Conservation (phyloP, 1,140 invertebrate species). For the Atopsyche davidsoni region DNA sequence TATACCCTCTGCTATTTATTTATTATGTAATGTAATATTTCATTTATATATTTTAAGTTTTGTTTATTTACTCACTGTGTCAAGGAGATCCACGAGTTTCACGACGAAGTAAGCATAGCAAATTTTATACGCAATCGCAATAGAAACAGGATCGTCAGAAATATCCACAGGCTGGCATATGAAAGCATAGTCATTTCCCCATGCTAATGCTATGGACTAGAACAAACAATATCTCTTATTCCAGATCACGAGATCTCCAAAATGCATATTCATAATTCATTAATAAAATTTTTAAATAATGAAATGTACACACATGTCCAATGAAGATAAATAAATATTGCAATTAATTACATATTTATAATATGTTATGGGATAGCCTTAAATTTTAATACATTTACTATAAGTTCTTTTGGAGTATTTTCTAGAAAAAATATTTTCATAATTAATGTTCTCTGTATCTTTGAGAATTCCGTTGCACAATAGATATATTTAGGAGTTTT, state of each 20-base stretch:
- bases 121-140: constrained; percentile 56
- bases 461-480: too few relatives aligned
- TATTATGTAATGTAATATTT: too few relatives aligned
- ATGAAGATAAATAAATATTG: too few relatives aligned
- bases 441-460: too few relatives aligned
- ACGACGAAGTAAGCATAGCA: constrained; percentile 64
- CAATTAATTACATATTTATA: neutral
- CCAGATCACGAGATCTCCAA: neutral
- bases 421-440: too few relatives aligned
- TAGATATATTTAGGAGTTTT: too few relatives aligned
- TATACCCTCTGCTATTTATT: too few relatives aligned
- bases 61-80: constrained; percentile 53
- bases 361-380: neutral
- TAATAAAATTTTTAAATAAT: neutral
- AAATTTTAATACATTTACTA: neutral
- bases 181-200: constrained; percentile 55
- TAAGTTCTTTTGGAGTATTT: too few relatives aligned
- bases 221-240: constrained; percentile 22
- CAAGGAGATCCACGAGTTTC: constrained; percentile 63
- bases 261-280: neutral
- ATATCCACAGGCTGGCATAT: constrained; percentile 64
- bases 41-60: too few relatives aligned
- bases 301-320: neutral
- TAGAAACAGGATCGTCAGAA: constrained; percentile 49
- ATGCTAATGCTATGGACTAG: constrained; percentile 50